Conservation (phyloP, 2,113 vertebrate species). For the Ceyx cyanopectus region DNA sequence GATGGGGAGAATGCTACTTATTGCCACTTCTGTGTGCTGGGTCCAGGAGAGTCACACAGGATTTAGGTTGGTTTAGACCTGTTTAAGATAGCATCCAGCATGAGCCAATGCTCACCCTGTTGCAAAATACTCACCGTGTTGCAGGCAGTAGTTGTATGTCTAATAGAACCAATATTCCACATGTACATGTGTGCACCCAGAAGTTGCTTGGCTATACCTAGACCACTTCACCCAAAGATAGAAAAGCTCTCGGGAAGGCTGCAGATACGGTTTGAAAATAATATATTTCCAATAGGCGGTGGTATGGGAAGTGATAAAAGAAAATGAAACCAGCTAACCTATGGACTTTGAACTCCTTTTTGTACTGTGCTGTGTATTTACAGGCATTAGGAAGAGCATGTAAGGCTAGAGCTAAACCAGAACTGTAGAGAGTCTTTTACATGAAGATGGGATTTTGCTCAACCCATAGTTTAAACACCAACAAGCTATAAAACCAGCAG, state of each 20-base stretch:
- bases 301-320: not conserved
- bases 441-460: not conserved
- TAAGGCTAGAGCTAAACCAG: not conserved
- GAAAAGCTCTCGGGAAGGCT: not conserved
- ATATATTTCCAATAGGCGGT: not conserved
- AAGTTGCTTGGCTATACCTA: not conserved
- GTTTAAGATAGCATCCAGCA: not conserved
- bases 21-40: not conserved
- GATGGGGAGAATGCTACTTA: not conserved
- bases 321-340: not conserved
- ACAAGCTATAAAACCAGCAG: not conserved
- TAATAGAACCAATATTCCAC: not conserved
- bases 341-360: not conserved
- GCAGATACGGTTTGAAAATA: not conserved
- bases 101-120: not conserved
- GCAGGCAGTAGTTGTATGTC: not conserved
- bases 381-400: not conserved
- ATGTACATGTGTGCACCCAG: not conserved
- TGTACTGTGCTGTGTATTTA: not conserved
- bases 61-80: not conserved
- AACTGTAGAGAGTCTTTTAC: not conserved
- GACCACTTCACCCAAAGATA: not conserved
- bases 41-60: not conserved
- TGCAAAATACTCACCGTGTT: not conserved
- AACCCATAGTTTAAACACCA: not conserved